Evolutionary conservation across 64 coral and sea anemone genomes (phyloP).

Genomic region (Porites lutea): DNA sequence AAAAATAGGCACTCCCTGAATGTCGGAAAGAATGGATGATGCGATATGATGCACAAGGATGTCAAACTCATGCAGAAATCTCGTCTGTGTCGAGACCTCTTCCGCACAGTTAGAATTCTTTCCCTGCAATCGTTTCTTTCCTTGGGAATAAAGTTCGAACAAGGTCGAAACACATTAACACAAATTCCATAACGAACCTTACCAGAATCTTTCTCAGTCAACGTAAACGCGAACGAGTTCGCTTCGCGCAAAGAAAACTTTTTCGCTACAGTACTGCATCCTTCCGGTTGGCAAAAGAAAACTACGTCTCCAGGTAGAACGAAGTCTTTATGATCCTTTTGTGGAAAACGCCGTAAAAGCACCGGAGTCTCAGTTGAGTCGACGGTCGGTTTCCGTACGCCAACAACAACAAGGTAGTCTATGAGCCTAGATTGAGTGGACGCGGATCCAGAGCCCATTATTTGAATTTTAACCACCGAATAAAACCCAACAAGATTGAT

Average conservation of each 20-base stretch:
- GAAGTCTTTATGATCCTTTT: conserved; percentile 95
- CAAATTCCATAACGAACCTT: conserved; percentile 97
- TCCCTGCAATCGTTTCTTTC: conserved; percentile 60
- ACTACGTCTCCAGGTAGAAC: conserved; percentile 94
- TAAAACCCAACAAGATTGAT: background rate
- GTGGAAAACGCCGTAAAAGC: conserved; percentile 88
- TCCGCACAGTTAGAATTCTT: conserved; percentile 45
- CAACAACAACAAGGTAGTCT: conserved; percentile 96
- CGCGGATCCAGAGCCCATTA: background rate
- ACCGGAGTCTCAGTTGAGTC: conserved; percentile 93
- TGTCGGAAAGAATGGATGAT: conserved; percentile 98
- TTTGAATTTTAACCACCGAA: background rate
- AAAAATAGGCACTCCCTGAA: conserved; percentile 98
- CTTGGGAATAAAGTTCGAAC: conserved; percentile 76
- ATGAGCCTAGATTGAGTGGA: conserved; percentile 58
- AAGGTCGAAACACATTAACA: conserved; percentile 97
- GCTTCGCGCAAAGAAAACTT: conserved; percentile 95
- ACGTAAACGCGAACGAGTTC: conserved; percentile 94
- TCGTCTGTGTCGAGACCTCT: conserved; percentile 77
- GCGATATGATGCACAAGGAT: conserved; percentile 93
- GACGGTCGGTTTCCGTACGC: conserved; percentile 87
- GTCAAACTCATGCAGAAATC: conserved; percentile 96
- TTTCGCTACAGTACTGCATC: conserved; percentile 93
- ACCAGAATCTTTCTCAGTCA: conserved; percentile 94
- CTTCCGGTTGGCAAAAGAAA: conserved; percentile 99